Base-by-base conservation (phyloP, 2,113 vertebrate genomes). In the Dicrurus megarhynchus region DNA sequence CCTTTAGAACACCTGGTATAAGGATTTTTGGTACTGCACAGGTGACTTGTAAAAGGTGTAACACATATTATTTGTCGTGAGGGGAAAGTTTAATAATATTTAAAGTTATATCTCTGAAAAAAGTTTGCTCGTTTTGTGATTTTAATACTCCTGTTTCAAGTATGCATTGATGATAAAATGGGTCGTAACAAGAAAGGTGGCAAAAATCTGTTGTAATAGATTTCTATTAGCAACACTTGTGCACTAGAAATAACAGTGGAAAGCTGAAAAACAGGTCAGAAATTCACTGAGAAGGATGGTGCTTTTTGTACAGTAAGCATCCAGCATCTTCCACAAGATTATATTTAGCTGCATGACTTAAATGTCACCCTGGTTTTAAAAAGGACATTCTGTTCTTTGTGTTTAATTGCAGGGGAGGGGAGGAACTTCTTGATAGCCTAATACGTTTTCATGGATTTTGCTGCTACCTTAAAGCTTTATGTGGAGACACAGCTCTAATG, bases 271-370 rank as follows among this genome's bases (percentile, higher is more conserved):
- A 23, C 22, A 27, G 78, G 28, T 53, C 39, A 69, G 88, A 57
- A 92, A 27, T 79, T 61, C 28, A 67, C 23, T 42, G 67, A 90
- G 35, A 32, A 85, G 61, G 82, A 74, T 93, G 22, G 20, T 73
- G 22, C 5, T 73, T 91, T 91, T 93, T 85, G 41, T 84, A 69
- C 21, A 56, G 60, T 52, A 90, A 84, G 50, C 42, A 59, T 50
- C 18, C 56, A 57, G 20, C 20, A 83, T 93, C 64, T 92, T 90
- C 55, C 32, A 44, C 7, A 56, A 46, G 57, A 57, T 93, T 91
- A 49, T 91, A 65, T 96, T 97, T 96, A 67, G 53, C 18, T 69
- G 55, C 11, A 8, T 70, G 77, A 87, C 16, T 71, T 94, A 90
- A 87, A 80, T 76, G 22, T 55, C 89, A 65, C 68, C 42, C 67